phyloP scores from a whole-genome alignment of 2,797 vertebrate genomes.

The Heliangelus exortis region DNA sequence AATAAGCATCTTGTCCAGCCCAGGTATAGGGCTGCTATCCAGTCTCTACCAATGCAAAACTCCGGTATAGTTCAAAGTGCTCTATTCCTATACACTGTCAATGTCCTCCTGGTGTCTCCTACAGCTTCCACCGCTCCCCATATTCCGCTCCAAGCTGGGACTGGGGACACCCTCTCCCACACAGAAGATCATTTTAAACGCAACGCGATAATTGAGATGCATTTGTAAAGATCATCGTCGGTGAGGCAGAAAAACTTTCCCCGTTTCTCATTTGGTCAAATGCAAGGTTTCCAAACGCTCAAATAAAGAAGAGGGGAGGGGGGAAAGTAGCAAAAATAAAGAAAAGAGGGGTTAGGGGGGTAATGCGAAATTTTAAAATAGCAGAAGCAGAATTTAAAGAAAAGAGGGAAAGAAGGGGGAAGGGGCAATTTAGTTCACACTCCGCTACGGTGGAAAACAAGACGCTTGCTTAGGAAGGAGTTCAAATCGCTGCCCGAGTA shows the following conservation, averaged over 20 bases:
- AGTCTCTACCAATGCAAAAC: background rate
- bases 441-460: background rate
- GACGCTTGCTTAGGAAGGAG: background rate
- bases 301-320: background rate
- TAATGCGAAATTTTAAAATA: background rate
- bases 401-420: background rate
- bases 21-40: background rate
- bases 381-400: background rate
- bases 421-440: background rate
- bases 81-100: background rate
- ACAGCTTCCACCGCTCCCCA: background rate
- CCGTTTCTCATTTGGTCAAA: background rate
- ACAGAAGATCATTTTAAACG: background rate
- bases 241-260: background rate
- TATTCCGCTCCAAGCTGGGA: background rate
- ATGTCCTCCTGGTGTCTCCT: background rate
- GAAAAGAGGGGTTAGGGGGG: rapidly evolving
- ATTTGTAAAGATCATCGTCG: background rate
- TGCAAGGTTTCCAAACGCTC: background rate
- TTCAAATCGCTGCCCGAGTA: background rate
- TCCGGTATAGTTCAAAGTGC: rapidly evolving
- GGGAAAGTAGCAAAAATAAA: no score
- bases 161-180: background rate
- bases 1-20: background rate
- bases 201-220: rapidly evolving